These are phyloP conservation scores for Lasius fuliginosus DNA, from an alignment of 2,888 invertebrate genomes.

Conservation along the genomic window DNA sequence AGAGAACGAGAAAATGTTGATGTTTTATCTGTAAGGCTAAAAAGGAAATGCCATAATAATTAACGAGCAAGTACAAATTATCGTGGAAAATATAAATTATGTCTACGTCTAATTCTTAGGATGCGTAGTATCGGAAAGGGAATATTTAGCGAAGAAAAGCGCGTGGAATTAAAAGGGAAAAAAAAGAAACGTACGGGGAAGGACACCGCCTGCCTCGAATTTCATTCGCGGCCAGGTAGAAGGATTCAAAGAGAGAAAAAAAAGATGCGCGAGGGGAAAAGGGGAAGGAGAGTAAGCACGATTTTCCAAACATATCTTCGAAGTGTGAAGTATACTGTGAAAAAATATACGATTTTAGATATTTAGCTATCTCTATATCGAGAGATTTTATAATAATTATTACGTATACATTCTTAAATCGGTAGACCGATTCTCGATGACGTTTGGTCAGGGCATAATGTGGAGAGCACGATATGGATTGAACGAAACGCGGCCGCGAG, in stretches of 20 bases:
- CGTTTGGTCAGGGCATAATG: slow-evolving; percentile 76
- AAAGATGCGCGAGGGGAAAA: slow-evolving; percentile 52
- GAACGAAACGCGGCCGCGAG: slow-evolving; percentile 28
- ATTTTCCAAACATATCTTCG: slow-evolving; percentile 84
- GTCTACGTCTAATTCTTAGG: slow-evolving; percentile 83
- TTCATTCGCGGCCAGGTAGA: slow-evolving; percentile 58
- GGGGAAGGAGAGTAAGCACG: slow-evolving; percentile 62
- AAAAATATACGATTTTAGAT: slow-evolving; percentile 84
- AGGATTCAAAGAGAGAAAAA: neutral
- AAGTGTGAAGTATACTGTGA: slow-evolving; percentile 84
- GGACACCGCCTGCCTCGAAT: slow-evolving; percentile 58
- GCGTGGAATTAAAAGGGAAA: slow-evolving; percentile 13
- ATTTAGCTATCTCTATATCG: slow-evolving; percentile 72
- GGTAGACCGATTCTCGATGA: slow-evolving; percentile 55
- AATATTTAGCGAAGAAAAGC: slow-evolving; percentile 63
- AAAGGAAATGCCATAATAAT: slow-evolving; percentile 84
- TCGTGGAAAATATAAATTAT: slow-evolving; percentile 79
- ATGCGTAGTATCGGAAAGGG: slow-evolving; percentile 77
- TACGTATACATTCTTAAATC: slow-evolving; percentile 74
- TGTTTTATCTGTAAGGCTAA: slow-evolving; percentile 79
- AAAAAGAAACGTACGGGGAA: slow-evolving; percentile 7
- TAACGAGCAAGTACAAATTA: slow-evolving; percentile 86
- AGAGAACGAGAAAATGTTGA: slow-evolving; percentile 74
- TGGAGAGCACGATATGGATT: slow-evolving; percentile 63
- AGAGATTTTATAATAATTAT: slow-evolving; percentile 72